These are phyloP conservation scores for Hipposideros larvatus DNA, from an alignment of 2,797 vertebrate species.

Conservation along the genomic window DNA sequence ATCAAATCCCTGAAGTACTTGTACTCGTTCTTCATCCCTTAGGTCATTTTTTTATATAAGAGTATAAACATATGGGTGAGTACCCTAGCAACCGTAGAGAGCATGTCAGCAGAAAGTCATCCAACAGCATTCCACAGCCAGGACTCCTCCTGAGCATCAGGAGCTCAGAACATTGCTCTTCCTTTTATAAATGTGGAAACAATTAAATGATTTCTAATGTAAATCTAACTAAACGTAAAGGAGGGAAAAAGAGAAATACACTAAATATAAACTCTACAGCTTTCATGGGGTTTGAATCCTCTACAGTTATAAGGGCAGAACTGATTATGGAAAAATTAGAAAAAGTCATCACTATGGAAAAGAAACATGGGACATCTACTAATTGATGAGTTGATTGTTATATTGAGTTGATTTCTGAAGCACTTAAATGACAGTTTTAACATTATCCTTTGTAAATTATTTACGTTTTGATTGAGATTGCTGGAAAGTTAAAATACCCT, in stretches of 20 bases:
- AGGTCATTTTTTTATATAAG: conserved; percentile 45
- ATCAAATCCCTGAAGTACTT: neutral
- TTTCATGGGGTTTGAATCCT: neutral
- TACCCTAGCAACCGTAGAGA: conserved; percentile 56
- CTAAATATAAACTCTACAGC: neutral
- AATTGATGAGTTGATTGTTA: neutral
- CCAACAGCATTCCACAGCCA: conserved; percentile 50
- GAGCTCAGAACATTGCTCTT: neutral
- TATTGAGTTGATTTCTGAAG: neutral
- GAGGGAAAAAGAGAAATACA: neutral
- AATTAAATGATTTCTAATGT: neutral
- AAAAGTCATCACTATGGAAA: neutral
- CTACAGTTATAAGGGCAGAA: neutral
- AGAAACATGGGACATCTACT: neutral
- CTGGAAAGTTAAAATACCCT: neutral
- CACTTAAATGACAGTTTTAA: neutral
- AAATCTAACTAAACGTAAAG: neutral
- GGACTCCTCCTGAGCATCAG: neutral
- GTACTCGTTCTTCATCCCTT: neutral
- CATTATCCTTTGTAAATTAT: neutral
- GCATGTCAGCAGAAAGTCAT: neutral
- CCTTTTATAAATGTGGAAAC: conserved; percentile 1
- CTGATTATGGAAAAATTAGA: neutral
- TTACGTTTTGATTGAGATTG: neutral
- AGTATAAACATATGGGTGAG: conserved; percentile 18